Percentiles rank a stretch among this genome's conserved stretches.
These are phyloP conservation scores for Tinamus major DNA, from an alignment of 2,797 vertebrate genomes.

Conservation along the genomic window DNA sequence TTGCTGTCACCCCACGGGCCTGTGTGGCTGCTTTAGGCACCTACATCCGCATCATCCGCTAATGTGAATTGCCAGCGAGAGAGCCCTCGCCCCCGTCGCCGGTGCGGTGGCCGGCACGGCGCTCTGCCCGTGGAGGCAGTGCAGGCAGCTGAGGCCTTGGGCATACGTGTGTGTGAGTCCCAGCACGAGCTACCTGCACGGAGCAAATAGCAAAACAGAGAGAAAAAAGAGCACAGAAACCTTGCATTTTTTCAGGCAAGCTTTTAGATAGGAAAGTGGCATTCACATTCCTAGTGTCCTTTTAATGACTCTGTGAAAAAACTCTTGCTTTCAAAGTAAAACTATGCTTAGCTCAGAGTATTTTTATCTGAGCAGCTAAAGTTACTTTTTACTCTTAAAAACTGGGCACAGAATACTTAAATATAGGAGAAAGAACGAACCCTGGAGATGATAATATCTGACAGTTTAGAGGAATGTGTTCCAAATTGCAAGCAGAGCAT, in stretches of 20 bases:
- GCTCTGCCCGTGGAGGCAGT: neutral
- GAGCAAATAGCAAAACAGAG: neutral
- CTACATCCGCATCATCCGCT: neutral
- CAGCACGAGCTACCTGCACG: neutral
- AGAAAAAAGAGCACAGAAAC: neutral
- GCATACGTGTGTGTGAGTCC: neutral
- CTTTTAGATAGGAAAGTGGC: neutral
- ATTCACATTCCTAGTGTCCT: neutral
- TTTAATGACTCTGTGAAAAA: neutral
- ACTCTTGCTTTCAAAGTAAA: constrained; percentile 29
- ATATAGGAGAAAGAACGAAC: neutral
- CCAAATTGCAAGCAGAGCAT: constrained; percentile 57
- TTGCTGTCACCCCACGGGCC: constrained; percentile 29
- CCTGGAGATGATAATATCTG: constrained; percentile 33
- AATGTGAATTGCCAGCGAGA: neutral
- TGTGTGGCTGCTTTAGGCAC: constrained; percentile 11
- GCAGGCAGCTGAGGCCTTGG: neutral
- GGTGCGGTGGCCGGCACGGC: fast-evolving
- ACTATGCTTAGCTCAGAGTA: constrained; percentile 16
- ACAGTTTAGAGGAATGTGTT: constrained; percentile 52
- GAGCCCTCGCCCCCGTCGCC: neutral
- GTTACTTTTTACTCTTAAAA: constrained; percentile 20
- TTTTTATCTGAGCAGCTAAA: neutral
- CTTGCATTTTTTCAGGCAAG: neutral
- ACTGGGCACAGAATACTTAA: constrained; percentile 24